A percentile compares a stretch with the other conserved stretches of the same genome.
Conservation (phyloP, 1,140 invertebrate genomes). For the Leguminivora glycinivorella region DNA sequence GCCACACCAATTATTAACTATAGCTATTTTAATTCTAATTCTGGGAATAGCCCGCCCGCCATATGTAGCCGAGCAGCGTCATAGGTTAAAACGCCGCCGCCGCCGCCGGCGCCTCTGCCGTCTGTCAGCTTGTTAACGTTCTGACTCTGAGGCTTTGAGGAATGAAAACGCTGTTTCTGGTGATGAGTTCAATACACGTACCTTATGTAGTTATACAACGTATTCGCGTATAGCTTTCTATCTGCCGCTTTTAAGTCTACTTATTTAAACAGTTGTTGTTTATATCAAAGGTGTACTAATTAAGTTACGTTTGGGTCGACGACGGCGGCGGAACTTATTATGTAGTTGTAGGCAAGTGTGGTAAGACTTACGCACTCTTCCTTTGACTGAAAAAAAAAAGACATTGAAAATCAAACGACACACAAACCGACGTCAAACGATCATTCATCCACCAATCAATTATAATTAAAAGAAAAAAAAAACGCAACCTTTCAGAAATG, state of each 20-base stretch:
- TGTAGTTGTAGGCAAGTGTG: too few species aligned
- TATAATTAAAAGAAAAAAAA: too few species aligned
- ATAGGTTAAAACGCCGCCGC: constrained; percentile 3
- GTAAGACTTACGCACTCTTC: too few species aligned
- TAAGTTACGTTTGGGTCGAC: too few species aligned
- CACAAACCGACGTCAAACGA: too few species aligned
- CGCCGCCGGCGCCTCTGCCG: neutral
- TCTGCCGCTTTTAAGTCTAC: neutral
- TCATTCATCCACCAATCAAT: too few species aligned
- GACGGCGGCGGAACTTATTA: too few species aligned
- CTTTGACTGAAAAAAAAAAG: neutral
- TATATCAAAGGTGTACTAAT: too few species aligned
- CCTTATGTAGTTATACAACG: neutral
- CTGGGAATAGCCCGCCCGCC: neutral
- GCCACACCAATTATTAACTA: neutral
- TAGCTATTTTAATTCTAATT: neutral
- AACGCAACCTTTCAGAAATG: too few species aligned
- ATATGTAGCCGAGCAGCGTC: neutral
- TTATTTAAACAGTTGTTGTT: too few species aligned
- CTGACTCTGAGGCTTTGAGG: neutral
- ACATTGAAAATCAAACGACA: neutral
- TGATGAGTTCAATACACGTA: neutral
- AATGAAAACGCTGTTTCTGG: neutral
- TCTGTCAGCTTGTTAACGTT: neutral
- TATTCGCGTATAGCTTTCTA: neutral